phyloP scores from a whole-genome alignment of 2,888 invertebrate genomes.

The Seira ritae region DNA sequence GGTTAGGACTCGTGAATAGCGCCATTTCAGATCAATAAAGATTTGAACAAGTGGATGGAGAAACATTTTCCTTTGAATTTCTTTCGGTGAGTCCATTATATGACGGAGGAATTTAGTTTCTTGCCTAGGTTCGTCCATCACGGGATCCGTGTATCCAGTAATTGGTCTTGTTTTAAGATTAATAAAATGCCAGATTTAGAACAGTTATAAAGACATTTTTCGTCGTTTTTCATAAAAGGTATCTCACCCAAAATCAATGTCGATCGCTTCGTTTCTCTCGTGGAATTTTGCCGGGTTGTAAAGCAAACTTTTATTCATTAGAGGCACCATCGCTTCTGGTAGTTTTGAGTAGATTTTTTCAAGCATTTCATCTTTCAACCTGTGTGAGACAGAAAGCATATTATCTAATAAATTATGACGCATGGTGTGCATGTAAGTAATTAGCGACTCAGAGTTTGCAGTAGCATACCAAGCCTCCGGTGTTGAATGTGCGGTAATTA shows the following conservation, averaged over 20 bases:
- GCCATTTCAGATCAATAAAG: slow-evolving; percentile 66
- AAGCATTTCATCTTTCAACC: slow-evolving; percentile 60
- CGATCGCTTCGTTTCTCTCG: slow-evolving; percentile 62
- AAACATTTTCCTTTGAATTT: slow-evolving; percentile 62
- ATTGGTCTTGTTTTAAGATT: slow-evolving; percentile 48
- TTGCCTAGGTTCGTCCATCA: slow-evolving; percentile 50
- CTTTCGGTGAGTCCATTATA: slow-evolving; percentile 61
- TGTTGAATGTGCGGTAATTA: slow-evolving; percentile 53
- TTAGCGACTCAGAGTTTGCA: too few relatives aligned
- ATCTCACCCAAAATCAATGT: slow-evolving; percentile 61
- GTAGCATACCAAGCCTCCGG: slow-evolving; percentile 64
- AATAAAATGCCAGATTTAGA: too few relatives aligned
- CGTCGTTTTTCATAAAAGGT: not conserved
- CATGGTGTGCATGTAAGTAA: too few relatives aligned
- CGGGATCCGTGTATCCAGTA: slow-evolving; percentile 55
- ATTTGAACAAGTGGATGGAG: slow-evolving; percentile 66
- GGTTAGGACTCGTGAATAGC: slow-evolving; percentile 53
- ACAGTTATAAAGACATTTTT: too few relatives aligned
- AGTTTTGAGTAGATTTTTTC: slow-evolving; percentile 54
- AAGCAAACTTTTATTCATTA: slow-evolving; percentile 58
- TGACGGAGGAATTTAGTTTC: slow-evolving; percentile 63
- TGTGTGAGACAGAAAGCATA: slow-evolving; percentile 11
- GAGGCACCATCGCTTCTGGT: slow-evolving; percentile 66
- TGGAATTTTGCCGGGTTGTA: slow-evolving; percentile 66
- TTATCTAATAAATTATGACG: too few relatives aligned